Percentiles rank a stretch among this genome's conserved stretches.
Evolutionary conservation across 2,797 vertebrate species (phyloP).

Genomic region (Alosa sapidissima): DNA sequence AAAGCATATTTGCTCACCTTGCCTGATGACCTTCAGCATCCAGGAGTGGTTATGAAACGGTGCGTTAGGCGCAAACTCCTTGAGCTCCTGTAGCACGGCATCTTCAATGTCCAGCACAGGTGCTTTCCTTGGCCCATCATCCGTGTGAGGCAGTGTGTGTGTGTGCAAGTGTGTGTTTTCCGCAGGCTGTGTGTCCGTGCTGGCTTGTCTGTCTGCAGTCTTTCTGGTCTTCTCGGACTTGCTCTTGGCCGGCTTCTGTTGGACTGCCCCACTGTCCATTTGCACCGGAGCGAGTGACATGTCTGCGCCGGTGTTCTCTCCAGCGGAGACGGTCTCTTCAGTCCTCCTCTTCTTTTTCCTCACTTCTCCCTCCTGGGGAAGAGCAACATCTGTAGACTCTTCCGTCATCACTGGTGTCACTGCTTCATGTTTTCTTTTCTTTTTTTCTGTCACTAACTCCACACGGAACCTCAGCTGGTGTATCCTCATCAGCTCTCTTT

Average conservation of each 20-base stretch:
- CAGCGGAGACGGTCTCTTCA: not conserved
- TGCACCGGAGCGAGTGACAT: not conserved
- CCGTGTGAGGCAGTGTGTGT: not conserved
- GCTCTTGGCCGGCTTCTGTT: not conserved
- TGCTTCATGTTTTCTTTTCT: not conserved
- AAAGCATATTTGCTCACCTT: not conserved
- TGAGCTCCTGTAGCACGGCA: not conserved
- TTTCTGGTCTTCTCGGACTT: not conserved
- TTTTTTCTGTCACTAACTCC: not conserved
- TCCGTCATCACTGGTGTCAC: not conserved
- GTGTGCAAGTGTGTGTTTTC: not conserved
- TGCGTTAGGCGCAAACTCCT: not conserved
- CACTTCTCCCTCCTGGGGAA: not conserved
- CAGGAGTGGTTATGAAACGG: not conserved
- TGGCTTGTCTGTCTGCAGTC: not conserved
- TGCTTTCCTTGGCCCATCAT: not conserved
- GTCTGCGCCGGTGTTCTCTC: not conserved
- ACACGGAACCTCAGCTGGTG: not conserved
- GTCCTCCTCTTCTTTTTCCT: not conserved
- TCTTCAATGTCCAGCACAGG: not conserved
- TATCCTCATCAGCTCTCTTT: not conserved
- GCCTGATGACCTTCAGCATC: not conserved
- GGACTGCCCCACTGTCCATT: not conserved
- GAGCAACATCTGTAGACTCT: not conserved
- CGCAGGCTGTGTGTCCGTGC: not conserved